phyloP scores from a whole-genome alignment of 2,113 vertebrate species.

The Himantopus leucocephalus region DNA sequence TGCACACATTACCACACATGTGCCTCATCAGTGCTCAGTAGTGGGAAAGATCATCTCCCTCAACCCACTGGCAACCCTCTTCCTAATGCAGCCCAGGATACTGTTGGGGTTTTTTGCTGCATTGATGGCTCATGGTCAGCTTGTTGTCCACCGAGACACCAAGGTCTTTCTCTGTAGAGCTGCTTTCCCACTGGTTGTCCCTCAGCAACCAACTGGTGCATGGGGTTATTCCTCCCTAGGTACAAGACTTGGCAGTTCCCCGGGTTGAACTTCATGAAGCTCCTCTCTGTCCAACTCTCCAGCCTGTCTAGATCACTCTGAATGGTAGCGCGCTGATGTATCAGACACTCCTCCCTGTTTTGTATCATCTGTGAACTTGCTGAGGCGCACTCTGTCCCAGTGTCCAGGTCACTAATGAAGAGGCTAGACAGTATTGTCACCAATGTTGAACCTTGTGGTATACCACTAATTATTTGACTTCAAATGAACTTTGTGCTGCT shows the following conservation, averaged over 20 bases:
- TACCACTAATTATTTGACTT: neutral
- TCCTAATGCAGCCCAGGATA: neutral
- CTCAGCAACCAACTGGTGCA: neutral
- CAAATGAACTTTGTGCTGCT: neutral
- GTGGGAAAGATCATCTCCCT: neutral
- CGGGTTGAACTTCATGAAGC: neutral
- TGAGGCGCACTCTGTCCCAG: neutral
- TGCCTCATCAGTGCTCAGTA: neutral
- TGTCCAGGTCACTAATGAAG: neutral
- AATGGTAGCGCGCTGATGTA: neutral
- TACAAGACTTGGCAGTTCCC: neutral
- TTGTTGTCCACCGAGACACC: neutral
- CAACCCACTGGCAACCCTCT: neutral
- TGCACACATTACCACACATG: too few relatives aligned
- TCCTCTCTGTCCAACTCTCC: neutral
- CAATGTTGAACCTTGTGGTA: neutral
- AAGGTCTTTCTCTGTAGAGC: neutral
- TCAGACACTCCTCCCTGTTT: neutral
- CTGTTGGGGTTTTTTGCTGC: neutral
- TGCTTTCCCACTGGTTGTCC: neutral
- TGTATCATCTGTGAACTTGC: neutral
- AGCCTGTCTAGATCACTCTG: neutral
- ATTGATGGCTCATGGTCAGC: neutral
- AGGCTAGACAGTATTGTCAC: neutral
- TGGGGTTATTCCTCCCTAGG: neutral